Evolutionary conservation across 1,140 invertebrate species (phyloP).

Genomic region (Oryctes rhinoceros): DNA sequence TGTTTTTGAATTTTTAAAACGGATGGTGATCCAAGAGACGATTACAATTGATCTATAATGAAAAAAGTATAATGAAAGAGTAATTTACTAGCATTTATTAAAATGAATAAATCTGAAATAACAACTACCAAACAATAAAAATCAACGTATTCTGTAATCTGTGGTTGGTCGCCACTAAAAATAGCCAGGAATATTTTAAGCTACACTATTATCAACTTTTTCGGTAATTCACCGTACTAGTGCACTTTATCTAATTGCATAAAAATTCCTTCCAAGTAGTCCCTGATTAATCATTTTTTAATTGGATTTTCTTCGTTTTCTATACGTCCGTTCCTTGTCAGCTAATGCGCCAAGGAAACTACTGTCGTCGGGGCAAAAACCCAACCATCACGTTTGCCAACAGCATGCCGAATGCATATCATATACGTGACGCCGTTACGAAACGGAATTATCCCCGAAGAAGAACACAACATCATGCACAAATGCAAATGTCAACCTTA

Average conservation of each 20-base stretch:
- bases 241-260: slow-evolving; percentile 19
- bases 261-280: slow-evolving; percentile 4
- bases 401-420: slow-evolving; percentile 23
- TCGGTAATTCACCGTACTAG: neutral
- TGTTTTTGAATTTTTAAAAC: too few species aligned
- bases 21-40: too few species aligned
- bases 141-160: too few species aligned
- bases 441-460: slow-evolving; percentile 21
- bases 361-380: neutral
- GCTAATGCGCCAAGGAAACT: neutral
- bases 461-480: slow-evolving; percentile 27
- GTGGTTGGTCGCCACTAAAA: too few species aligned
- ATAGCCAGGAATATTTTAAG: too few species aligned
- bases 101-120: too few species aligned
- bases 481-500: slow-evolving; percentile 12
- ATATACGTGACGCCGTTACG: slow-evolving; percentile 24
- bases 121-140: too few species aligned
- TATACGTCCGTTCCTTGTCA: neutral
- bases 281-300: slow-evolving; percentile 33
- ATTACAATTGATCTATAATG: too few species aligned
- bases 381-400: slow-evolving; percentile 7
- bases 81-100: too few species aligned
- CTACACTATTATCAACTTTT: neutral
- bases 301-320: slow-evolving; percentile 21
- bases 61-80: too few species aligned